phyloP scores from a whole-genome alignment of 2,113 vertebrate genomes.

The Ophiodon elongatus region DNA sequence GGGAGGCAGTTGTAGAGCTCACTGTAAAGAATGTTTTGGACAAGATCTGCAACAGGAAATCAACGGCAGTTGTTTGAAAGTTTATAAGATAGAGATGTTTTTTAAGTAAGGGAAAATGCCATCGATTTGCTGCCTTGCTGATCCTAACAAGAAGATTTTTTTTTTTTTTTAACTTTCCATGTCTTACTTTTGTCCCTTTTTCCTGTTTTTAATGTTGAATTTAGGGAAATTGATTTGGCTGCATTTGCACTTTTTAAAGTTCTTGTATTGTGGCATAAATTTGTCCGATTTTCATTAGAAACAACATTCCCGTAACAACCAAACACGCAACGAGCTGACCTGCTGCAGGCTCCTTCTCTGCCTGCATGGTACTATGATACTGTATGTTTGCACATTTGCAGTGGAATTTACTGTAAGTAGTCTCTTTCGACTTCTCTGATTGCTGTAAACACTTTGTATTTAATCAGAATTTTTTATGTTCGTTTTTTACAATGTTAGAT shows the following conservation, averaged over 20 bases:
- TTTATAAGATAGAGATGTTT: neutral
- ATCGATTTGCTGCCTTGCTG: conserved; percentile 38
- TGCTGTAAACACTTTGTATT: conserved; percentile 68
- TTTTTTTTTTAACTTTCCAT: conserved; percentile 16
- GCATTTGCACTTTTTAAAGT: conserved; percentile 71
- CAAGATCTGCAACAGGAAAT: neutral
- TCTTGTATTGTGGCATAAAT: conserved; percentile 39
- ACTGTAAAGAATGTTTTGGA: neutral
- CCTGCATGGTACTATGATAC: conserved; percentile 21
- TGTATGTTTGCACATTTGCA: conserved; percentile 69
- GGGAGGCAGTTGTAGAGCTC: neutral
- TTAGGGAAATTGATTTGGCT: conserved; percentile 39
- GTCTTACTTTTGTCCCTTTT: neutral
- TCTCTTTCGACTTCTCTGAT: conserved; percentile 48
- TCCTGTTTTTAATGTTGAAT: conserved; percentile 8
- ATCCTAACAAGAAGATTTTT: conserved; percentile 10
- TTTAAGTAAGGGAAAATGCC: conserved; percentile 9
- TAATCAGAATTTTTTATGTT: conserved; percentile 20
- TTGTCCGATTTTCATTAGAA: conserved; percentile 40
- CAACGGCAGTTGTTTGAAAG: neutral
- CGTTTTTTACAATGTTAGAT: conserved; percentile 25
- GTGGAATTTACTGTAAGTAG: conserved; percentile 39
- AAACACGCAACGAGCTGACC: conserved; percentile 24
- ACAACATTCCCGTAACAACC: conserved; percentile 63
- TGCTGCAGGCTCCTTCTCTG: conserved; percentile 10